Base-by-base conservation (phyloP, 2,888 invertebrate species). In the Barypeithes pellucidus region DNA sequence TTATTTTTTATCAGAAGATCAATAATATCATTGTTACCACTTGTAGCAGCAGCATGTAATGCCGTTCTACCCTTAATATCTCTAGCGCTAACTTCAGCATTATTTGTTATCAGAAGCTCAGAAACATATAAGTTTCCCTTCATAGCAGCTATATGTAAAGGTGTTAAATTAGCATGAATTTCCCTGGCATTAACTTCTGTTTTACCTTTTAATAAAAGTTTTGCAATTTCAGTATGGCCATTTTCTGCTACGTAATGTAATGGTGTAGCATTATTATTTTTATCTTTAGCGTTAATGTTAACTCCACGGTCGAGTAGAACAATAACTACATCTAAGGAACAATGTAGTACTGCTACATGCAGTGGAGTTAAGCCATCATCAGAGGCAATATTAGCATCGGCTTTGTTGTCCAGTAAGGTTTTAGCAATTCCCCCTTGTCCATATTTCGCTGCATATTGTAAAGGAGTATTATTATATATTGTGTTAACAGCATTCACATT, bases 31-130 rank as follows among this genome's bases (percentile, higher is more conserved):
- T 77, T 59, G 14, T 52, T 36, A 22, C 66, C 65, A 22, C 60
- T 39, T 22, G 11, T n/a, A 12, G 65, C 61, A 12, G 73, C 69
- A 16, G 57, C 3, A 59, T 50, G 54, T 62, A 74, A 61, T 9
- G 74, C 59, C 3, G 39, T 71, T 16, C 7, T 7, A n/a, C 45
- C 59, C 14, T 52, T 18, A 16, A 41, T 45, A 59, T 75, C 62
- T 59, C 61, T 82, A 12, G 88, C 84, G 80, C 91, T 88, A 11
- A 90, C 86, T 47, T 84, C 81, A 8, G 87, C 88, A 20, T 86
- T 87, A 82, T 77, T 45, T 2, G 81, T 63, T 29, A 90, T 75
- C 47, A 91, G 82, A 76, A 86, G 84, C 47, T 84, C 68, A 1
- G 89, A 82, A 75, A 88, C 83, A 14, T 85, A 80, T 1, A 76